A percentile compares a stretch with the other conserved stretches of the same genome.
Evolutionary conservation across 1,140 invertebrate species (phyloP).

Genomic region (Chymomyza costata): DNA sequence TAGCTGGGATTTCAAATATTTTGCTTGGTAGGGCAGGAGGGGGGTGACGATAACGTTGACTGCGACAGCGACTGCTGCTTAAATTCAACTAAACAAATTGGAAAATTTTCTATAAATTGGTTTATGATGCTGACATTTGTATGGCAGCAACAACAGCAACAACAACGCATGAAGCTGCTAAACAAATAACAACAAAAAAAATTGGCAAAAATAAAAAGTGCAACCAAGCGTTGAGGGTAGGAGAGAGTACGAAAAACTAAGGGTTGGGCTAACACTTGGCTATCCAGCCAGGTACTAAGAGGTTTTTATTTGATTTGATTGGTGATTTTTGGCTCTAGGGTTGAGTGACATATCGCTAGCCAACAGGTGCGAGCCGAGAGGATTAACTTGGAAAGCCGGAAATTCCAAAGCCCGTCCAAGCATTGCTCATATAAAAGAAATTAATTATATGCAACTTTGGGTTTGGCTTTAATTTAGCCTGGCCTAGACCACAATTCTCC

Average conservation of each 20-base stretch:
- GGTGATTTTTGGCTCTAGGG: slow-evolving; percentile 3
- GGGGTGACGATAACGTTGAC: not conserved
- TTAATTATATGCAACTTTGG: slow-evolving; percentile 48
- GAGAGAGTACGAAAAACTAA: not conserved
- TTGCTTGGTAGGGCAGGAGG: not conserved
- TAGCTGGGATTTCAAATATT: slow-evolving; percentile 32
- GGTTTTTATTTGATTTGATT: slow-evolving; percentile 1
- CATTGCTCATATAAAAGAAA: slow-evolving; percentile 26
- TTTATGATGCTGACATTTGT: slow-evolving; percentile 65
- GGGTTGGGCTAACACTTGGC: slow-evolving; percentile 8
- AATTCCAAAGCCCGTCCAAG: too few species aligned
- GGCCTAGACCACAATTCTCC: too few species aligned
- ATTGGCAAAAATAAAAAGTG: slow-evolving; percentile 17
- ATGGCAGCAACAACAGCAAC: slow-evolving; percentile 27
- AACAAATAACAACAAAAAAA: slow-evolving; percentile 27
- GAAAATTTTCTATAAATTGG: slow-evolving; percentile 69
- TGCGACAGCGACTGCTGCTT: slow-evolving; percentile 21
- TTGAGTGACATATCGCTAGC: slow-evolving; percentile 14
- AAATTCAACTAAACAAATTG: slow-evolving; percentile 70
- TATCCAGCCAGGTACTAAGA: slow-evolving; percentile 21
- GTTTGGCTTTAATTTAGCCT: slow-evolving; percentile 35
- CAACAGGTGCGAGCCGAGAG: slow-evolving; percentile 48
- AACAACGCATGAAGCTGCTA: slow-evolving; percentile 6
- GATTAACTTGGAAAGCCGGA: slow-evolving; percentile 11
- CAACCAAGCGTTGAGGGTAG: slow-evolving; percentile 15